Evolutionary conservation across 2,113 vertebrate species (phyloP).

Genomic region (Antigone vipio): DNA sequence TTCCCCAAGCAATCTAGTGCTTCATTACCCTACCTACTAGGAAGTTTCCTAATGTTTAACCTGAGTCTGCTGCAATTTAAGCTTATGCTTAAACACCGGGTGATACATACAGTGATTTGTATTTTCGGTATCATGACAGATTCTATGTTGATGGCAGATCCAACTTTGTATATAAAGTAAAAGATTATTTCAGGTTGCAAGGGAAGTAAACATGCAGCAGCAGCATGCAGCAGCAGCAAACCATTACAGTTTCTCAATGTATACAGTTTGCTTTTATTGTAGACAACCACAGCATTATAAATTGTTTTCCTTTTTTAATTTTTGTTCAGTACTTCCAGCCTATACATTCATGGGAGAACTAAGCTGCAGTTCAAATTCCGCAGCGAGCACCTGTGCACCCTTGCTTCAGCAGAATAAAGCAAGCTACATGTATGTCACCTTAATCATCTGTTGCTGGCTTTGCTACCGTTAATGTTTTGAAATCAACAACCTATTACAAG

Average conservation of each 20-base stretch:
- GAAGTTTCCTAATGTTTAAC: conserved; percentile 27
- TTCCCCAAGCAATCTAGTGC: neutral
- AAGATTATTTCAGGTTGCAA: neutral
- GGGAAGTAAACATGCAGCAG: neutral
- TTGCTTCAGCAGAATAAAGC: neutral
- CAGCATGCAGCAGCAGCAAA: neutral
- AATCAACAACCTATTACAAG: neutral
- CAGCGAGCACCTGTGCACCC: neutral
- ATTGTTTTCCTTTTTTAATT: neutral
- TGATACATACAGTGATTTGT: neutral
- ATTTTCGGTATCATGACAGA: neutral
- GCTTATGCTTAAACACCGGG: neutral
- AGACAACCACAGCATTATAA: neutral
- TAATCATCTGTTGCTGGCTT: neutral
- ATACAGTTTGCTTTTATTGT: neutral
- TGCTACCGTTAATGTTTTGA: neutral
- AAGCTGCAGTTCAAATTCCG: neutral
- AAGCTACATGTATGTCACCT: neutral
- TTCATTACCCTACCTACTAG: neutral
- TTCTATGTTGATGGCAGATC: neutral
- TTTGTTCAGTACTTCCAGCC: neutral
- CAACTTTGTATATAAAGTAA: neutral
- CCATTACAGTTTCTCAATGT: neutral
- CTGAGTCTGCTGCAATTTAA: neutral
- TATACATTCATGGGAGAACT: neutral